These are phyloP conservation scores for Laticauda laticaudata DNA, from an alignment of 2,113 vertebrate genomes.

Conservation along the genomic window DNA sequence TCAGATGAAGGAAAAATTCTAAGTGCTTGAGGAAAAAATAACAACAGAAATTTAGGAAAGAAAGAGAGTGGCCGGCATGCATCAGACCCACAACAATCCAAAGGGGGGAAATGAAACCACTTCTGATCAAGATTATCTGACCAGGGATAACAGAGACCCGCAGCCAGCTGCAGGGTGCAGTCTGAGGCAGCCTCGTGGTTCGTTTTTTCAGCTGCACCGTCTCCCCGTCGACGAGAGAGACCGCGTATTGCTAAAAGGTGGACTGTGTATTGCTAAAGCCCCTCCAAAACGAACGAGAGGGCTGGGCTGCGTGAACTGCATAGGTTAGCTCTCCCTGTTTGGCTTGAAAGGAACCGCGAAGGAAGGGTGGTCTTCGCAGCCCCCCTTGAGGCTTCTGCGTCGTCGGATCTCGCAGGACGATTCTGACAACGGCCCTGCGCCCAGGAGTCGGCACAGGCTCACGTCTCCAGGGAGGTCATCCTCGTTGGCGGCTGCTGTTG, in stretches of 20 bases:
- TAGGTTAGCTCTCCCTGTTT: background rate
- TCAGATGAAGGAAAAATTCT: background rate
- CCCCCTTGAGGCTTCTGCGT: background rate
- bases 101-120: background rate
- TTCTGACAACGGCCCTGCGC: too few relatives aligned
- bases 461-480: too few relatives aligned
- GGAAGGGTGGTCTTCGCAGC: background rate
- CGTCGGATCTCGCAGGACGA: background rate
- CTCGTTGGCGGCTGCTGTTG: fast-evolving
- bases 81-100: background rate
- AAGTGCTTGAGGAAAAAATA: fast-evolving
- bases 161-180: background rate
- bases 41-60: background rate
- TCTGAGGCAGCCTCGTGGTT: background rate
- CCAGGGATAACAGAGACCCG: background rate
- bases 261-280: background rate
- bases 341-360: fast-evolving
- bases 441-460: background rate
- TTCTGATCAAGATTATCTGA: fast-evolving
- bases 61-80: background rate
- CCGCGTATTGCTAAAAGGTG: background rate
- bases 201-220: background rate
- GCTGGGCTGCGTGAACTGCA: background rate
- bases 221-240: background rate
- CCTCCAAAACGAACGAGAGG: background rate